Percentiles rank a stretch among this genome's conserved stretches.
These are phyloP conservation scores for Xenopus petersii DNA, from an alignment of 2,797 vertebrate species.

Conservation along the genomic window DNA sequence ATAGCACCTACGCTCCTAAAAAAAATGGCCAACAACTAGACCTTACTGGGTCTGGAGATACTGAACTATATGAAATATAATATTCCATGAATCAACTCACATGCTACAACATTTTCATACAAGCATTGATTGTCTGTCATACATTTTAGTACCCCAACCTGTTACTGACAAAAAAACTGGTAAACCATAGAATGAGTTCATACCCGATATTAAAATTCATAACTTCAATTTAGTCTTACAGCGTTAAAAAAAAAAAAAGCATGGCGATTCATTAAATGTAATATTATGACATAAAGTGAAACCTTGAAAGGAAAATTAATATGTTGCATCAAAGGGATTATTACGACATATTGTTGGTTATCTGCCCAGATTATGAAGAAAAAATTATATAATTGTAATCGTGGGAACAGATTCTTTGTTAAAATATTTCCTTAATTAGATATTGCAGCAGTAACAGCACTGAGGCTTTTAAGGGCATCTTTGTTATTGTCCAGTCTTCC, in stretches of 20 bases:
- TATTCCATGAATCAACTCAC: too few species aligned
- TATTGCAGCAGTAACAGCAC: background rate
- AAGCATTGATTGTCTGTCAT: background rate
- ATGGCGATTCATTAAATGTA: background rate
- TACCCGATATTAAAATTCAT: too few species aligned
- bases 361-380: background rate
- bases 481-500: conserved; percentile 12
- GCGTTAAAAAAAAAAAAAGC: background rate
- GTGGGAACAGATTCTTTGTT: background rate
- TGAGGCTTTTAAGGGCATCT: conserved; percentile 14
- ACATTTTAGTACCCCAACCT: background rate
- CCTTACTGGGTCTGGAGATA: too few species aligned
- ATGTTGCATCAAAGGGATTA: background rate
- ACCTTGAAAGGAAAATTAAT: background rate
- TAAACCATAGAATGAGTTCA: too few species aligned
- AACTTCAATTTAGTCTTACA: background rate
- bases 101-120: background rate
- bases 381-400: background rate
- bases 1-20: too few species aligned
- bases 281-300: background rate
- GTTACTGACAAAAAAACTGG: too few species aligned
- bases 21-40: too few species aligned
- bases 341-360: background rate
- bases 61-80: too few species aligned
- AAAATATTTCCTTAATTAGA: background rate